Percentiles rank a stretch among this genome's conserved stretches.
Conservation (phyloP, 2,797 vertebrate species). For the Mormyrops boulengeri region DNA sequence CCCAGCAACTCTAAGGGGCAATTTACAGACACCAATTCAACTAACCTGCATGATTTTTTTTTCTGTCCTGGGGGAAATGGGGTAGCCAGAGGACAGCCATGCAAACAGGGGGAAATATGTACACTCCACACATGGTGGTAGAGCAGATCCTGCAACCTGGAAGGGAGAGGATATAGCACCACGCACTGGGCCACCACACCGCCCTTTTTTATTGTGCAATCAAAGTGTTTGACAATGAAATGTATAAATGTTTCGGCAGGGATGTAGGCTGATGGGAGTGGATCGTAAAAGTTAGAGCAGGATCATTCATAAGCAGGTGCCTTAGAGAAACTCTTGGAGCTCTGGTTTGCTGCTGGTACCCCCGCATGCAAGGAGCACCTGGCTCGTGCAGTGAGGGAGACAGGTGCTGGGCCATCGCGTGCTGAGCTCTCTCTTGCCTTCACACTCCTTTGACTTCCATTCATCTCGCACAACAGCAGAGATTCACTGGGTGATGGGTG, state of each 20-base stretch:
- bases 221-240: neutral
- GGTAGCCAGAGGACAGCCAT: neutral
- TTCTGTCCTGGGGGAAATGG: neutral
- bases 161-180: neutral
- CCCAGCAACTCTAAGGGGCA: neutral
- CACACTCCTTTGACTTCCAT: slow-evolving; percentile 58
- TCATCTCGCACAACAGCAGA: slow-evolving; percentile 48
- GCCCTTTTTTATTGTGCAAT: neutral
- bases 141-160: neutral
- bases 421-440: slow-evolving; percentile 39
- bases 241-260: neutral
- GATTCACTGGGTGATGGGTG: slow-evolving; percentile 44
- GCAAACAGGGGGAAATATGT: neutral
- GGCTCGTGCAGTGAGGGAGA: slow-evolving; percentile 42
- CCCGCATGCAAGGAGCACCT: neutral
- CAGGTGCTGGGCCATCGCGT: slow-evolving; percentile 43
- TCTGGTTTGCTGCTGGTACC: neutral
- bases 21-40: neutral
- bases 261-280: neutral
- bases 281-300: neutral
- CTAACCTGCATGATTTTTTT: neutral
- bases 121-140: neutral
- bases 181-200: neutral
- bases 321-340: neutral
- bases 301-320: neutral